These are phyloP conservation scores for Scomberomorus guttatus DNA, from an alignment of 2,797 vertebrate genomes.

Conservation along the genomic window DNA sequence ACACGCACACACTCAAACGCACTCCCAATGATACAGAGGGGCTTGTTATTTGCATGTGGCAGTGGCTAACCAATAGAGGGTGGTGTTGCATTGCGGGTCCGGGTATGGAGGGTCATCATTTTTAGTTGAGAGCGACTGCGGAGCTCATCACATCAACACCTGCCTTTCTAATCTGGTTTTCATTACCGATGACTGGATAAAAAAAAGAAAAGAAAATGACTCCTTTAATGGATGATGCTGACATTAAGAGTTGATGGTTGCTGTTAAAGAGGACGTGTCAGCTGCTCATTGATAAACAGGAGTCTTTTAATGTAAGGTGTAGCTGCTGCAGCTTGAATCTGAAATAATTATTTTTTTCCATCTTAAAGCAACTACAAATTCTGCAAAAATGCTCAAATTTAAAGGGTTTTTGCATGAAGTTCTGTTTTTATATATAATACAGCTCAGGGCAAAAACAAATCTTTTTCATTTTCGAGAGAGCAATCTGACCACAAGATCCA, in stretches of 20 bases:
- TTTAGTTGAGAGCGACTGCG: conserved; percentile 3
- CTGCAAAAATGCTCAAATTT: background rate
- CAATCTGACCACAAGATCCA: background rate
- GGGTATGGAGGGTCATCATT: conserved; percentile 35
- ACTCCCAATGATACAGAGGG: background rate
- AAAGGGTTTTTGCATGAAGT: background rate
- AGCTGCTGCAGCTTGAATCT: background rate
- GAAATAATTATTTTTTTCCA: background rate
- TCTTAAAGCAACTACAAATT: background rate
- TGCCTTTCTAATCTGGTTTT: conserved; percentile 53
- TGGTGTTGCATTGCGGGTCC: conserved; percentile 83
- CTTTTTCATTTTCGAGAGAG: background rate
- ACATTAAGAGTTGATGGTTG: conserved; percentile 49
- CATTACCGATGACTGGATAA: conserved; percentile 36
- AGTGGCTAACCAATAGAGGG: conserved; percentile 83
- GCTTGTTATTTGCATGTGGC: conserved; percentile 59
- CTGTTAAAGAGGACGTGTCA: conserved; percentile 42
- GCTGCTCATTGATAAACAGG: conserved; percentile 21
- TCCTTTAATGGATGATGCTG: conserved; percentile 49
- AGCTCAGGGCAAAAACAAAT: background rate
- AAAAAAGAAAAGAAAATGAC: conserved; percentile 12
- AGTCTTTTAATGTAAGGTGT: conserved; percentile 13
- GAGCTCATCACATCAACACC: conserved; percentile 47
- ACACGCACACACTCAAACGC: background rate
- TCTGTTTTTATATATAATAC: background rate